Evolutionary conservation across 2,113 vertebrate genomes (phyloP).

Genomic region (Ammodytes marinus): DNA sequence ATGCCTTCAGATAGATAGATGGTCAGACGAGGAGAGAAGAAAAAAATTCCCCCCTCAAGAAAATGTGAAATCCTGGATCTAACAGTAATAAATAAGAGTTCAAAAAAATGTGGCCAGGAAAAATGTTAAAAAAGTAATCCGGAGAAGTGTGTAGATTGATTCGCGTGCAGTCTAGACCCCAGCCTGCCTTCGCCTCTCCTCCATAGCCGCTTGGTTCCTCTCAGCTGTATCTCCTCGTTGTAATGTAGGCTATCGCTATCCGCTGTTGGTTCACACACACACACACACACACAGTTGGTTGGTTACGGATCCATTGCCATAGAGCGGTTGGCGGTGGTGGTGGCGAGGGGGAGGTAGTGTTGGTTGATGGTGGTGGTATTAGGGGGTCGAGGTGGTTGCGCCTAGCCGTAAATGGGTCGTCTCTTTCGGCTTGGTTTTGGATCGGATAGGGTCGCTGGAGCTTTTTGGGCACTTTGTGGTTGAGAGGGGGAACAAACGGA

Average conservation of each 20-base stretch:
- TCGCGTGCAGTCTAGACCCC: slow-evolving; percentile 70
- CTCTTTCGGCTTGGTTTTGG: slow-evolving; percentile 34
- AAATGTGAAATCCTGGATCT: background rate
- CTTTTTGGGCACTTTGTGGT: slow-evolving; percentile 52
- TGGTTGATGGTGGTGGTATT: background rate
- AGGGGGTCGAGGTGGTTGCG: slow-evolving; percentile 1
- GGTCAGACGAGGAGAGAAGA: background rate
- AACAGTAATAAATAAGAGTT: slow-evolving; percentile 4
- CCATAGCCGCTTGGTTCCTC: slow-evolving; percentile 71
- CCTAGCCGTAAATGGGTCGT: slow-evolving; percentile 32
- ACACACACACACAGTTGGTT: slow-evolving; percentile 34
- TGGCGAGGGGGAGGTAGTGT: slow-evolving; percentile 12
- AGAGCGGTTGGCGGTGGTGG: slow-evolving; percentile 31
- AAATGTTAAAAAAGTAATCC: slow-evolving; percentile 56
- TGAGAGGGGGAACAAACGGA: slow-evolving; percentile 53
- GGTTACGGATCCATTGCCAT: slow-evolving; percentile 75
- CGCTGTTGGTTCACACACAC: slow-evolving; percentile 40
- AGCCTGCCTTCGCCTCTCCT: slow-evolving; percentile 69
- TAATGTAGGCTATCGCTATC: background rate
- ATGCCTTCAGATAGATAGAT: background rate
- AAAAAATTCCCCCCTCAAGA: too few species aligned
- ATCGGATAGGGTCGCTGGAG: slow-evolving; percentile 40
- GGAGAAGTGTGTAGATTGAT: slow-evolving; percentile 32
- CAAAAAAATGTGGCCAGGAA: background rate
- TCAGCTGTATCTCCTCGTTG: slow-evolving; percentile 42